Evolutionary conservation across 2,113 vertebrate genomes (phyloP).

Genomic region (Apodemus speciosus): DNA sequence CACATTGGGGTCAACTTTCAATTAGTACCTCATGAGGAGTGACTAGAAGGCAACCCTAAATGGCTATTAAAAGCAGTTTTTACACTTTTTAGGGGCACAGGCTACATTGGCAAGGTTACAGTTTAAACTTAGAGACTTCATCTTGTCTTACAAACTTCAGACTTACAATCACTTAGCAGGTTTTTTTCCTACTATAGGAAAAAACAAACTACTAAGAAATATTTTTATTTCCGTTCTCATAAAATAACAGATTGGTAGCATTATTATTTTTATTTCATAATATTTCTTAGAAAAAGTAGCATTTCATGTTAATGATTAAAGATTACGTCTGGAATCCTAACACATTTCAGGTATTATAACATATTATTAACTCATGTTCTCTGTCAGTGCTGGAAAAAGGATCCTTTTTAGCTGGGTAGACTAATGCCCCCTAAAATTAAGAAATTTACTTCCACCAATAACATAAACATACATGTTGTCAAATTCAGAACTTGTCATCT

Average conservation of each 20-base stretch:
- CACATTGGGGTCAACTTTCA: too few species aligned
- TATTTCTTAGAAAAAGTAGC: slow-evolving; percentile 40
- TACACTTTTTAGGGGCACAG: too few species aligned
- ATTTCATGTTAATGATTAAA: slow-evolving; percentile 32
- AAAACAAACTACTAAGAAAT: slow-evolving; percentile 32
- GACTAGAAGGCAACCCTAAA: too few species aligned
- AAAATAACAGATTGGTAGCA: slow-evolving; percentile 13
- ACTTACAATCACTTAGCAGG: not conserved
- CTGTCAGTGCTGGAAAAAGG: not conserved
- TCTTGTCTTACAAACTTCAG: too few species aligned
- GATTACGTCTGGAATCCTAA: slow-evolving; percentile 32
- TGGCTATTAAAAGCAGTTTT: too few species aligned
- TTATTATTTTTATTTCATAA: not conserved
- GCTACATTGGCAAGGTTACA: too few species aligned
- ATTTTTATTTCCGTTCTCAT: slow-evolving; percentile 21
- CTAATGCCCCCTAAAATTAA: slow-evolving; percentile 26
- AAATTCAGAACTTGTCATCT: slow-evolving; percentile 28
- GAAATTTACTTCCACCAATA: slow-evolving; percentile 24
- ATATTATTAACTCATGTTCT: slow-evolving; percentile 14
- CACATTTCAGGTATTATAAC: slow-evolving; percentile 26
- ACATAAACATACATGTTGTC: not conserved
- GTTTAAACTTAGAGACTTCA: too few species aligned
- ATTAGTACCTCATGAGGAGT: too few species aligned
- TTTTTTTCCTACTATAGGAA: slow-evolving; percentile 33
- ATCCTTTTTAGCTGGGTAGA: slow-evolving; percentile 12